These are phyloP conservation scores for Oreochromis mossambicus DNA, from an alignment of 2,797 vertebrate species.

Conservation along the genomic window DNA sequence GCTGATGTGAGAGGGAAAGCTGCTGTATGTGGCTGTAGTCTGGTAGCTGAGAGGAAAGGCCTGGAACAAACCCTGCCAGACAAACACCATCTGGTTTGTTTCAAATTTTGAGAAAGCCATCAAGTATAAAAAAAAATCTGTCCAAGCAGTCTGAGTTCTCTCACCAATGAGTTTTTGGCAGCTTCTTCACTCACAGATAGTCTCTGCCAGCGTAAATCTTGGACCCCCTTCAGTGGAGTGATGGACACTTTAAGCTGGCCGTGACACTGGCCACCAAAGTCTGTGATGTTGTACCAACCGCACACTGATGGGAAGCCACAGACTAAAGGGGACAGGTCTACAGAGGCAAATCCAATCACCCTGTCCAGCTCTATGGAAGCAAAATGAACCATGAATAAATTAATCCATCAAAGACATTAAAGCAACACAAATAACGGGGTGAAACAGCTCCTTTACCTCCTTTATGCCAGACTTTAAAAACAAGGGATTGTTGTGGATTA, in stretches of 20 bases:
- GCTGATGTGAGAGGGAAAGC: slow-evolving; percentile 73
- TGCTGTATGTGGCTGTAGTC: slow-evolving; percentile 71
- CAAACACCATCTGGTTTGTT: slow-evolving; percentile 5
- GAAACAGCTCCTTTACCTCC: slow-evolving; percentile 76
- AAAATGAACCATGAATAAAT: slow-evolving; percentile 2
- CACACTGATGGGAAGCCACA: slow-evolving; percentile 91
- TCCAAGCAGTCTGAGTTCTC: neutral
- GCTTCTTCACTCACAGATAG: slow-evolving; percentile 62
- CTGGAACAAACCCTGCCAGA: slow-evolving; percentile 53
- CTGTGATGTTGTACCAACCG: slow-evolving; percentile 96
- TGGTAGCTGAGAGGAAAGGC: slow-evolving; percentile 68
- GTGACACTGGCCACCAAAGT: slow-evolving; percentile 90
- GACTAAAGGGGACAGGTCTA: slow-evolving; percentile 90
- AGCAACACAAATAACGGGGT: neutral
- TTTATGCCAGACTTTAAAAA: slow-evolving; percentile 99
- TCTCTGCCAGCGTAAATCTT: slow-evolving; percentile 76
- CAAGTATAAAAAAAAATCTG: neutral
- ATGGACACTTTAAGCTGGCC: slow-evolving; percentile 94
- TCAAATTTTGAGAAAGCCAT: neutral
- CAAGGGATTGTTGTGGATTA: slow-evolving; percentile 89
- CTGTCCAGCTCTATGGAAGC: slow-evolving; percentile 82
- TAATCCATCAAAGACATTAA: neutral
- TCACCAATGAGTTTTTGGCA: slow-evolving; percentile 57
- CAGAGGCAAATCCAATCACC: slow-evolving; percentile 92
- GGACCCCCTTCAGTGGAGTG: slow-evolving; percentile 81